Evolutionary conservation across 1,140 invertebrate species (phyloP), one percentile per base, ranked within the genome.

Genomic region (Drosophila sturtevanti): DNA sequence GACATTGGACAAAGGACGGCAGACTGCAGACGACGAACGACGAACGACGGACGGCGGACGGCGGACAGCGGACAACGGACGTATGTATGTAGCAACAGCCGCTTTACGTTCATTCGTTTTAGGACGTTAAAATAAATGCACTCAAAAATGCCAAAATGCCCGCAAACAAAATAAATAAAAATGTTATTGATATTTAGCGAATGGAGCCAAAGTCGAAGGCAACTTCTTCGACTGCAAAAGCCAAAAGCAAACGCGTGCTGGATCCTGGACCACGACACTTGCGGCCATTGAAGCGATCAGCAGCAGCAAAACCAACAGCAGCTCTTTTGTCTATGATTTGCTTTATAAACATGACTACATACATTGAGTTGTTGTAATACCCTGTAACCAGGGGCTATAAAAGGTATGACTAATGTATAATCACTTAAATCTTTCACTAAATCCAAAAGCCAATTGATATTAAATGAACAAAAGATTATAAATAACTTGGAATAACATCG

Each of bases 111-210:
- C 76, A 79, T 73, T 89, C 76, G 71, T 51, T 76, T 78, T 81
- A 72, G 81, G 84, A 86, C 84, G 84, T 82, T 84, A 79, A 82
- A 89, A 89, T 89, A 87, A 89, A 89, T 89, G 84, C 84, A 87
- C 84, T 87, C 79, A 84, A 89, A 87, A 87, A 89, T 84, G 84
- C 84, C 84, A 87, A 87, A 87, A 87, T 87, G 84, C 84, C 84
- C 69, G 79, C 79, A 87, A 87, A 87, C 79, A 87, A 87, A 87
- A 87, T 87, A 89, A 87, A 87, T 84, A 87, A 87, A 87, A 89
- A 87, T 89, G 77, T 87, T 87, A 87, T 87, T 87, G 84, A 87
- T 87, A 86, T 86, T 86, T 87, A 87, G 84, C 76, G 76, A 89
- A 77, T 76, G 74, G 68, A 51, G 51, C 54, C 38, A 63, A 48